A percentile compares a stretch with the other conserved stretches of the same genome.
phyloP scores from a whole-genome alignment of 2,797 vertebrate species.

The Hippocampus kuda region DNA sequence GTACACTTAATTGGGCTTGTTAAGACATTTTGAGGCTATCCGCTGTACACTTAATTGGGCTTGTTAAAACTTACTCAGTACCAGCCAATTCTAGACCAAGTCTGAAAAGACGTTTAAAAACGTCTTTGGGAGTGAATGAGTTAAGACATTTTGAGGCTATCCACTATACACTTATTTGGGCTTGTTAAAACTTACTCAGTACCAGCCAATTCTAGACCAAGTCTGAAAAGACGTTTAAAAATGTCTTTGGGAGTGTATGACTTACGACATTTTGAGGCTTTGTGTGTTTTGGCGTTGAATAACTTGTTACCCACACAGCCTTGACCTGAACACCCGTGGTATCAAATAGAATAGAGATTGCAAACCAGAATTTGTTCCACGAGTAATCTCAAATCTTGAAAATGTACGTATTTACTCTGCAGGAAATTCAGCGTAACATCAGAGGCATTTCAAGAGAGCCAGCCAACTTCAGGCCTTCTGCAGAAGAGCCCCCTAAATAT shows the following conservation, averaged over 20 bases:
- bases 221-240: no score
- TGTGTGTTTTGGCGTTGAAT: background rate
- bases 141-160: no score
- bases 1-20: background rate
- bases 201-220: no score
- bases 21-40: no score
- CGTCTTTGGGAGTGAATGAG: no score
- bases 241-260: background rate
- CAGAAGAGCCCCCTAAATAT: constrained; percentile 31
- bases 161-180: no score
- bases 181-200: background rate
- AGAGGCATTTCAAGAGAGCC: constrained; percentile 43
- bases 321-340: background rate
- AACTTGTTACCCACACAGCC: no score
- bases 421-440: constrained; percentile 49
- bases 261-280: background rate
- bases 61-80: background rate
- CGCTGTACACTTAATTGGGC: no score
- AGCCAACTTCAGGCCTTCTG: constrained; percentile 27
- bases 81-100: no score
- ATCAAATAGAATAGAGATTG: background rate
- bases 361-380: background rate
- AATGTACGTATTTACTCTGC: background rate
- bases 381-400: background rate
- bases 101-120: no score